These are phyloP conservation scores for Halocynthia aurantium DNA, from an alignment of 23 tunicate species.

Conservation along the genomic window DNA sequence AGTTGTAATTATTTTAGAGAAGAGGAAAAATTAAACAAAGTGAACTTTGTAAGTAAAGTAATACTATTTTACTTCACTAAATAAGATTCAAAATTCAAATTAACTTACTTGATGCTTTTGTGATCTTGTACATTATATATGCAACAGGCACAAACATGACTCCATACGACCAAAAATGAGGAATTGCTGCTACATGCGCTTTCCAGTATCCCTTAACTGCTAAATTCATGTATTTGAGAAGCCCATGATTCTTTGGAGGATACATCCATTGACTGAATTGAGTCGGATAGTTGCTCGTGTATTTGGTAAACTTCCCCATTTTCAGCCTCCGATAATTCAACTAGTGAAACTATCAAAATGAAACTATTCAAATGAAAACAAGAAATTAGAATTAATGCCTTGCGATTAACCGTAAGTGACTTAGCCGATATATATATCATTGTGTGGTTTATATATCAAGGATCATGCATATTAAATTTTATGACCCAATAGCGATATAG, in stretches of 20 bases:
- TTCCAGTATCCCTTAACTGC: slow-evolving; percentile 17
- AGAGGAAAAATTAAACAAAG: no score
- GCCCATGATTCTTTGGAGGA: slow-evolving; percentile 49
- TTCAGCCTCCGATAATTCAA: not conserved
- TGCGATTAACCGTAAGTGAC: no score
- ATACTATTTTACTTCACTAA: no score
- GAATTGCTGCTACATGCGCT: slow-evolving; percentile 12
- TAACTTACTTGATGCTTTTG: slow-evolving; percentile 11
- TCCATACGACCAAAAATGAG: slow-evolving; percentile 1
- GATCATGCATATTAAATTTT: no score
- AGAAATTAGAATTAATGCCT: no score
- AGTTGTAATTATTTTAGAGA: no score
- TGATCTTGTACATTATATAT: slow-evolving; percentile 12
- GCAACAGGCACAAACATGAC: not conserved
- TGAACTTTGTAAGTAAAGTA: no score
- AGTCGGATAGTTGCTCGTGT: slow-evolving; percentile 49
- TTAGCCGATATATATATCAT: no score
- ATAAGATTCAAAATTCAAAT: not conserved
- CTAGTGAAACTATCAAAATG: no score
- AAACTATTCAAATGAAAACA: no score
- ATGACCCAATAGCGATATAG: no score
- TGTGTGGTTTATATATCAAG: no score
- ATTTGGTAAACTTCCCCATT: slow-evolving; percentile 60
- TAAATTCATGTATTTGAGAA: slow-evolving; percentile 27
- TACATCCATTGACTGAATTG: slow-evolving; percentile 64